phyloP scores from a whole-genome alignment of 2,797 vertebrate genomes.

The Phalanger gymnotis region DNA sequence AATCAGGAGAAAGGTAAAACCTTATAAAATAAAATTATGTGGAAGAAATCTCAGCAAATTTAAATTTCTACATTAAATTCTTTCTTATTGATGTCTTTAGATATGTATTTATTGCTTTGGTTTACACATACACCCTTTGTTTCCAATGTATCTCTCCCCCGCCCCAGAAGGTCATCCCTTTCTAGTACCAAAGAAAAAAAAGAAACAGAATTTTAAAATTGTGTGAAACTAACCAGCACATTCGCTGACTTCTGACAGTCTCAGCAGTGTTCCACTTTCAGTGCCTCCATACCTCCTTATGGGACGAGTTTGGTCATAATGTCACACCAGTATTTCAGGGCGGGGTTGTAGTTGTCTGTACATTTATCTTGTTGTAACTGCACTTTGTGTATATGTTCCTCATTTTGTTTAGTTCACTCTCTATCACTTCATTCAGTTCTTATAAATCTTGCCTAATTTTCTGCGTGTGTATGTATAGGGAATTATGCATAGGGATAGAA shows the following conservation, averaged over 20 bases:
- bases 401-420: background rate
- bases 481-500: background rate
- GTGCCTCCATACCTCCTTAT: no score
- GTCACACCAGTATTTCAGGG: background rate
- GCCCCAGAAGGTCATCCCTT: background rate
- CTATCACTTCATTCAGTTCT: background rate
- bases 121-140: background rate
- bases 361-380: background rate
- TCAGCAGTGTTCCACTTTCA: background rate
- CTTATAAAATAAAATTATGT: background rate
- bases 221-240: background rate
- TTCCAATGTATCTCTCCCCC: background rate
- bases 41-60: no score
- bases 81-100: background rate
- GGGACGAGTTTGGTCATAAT: background rate
- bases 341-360: background rate
- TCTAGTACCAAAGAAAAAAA: background rate
- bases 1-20: constrained; percentile 98
- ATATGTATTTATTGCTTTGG: background rate
- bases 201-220: background rate
- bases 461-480: background rate
- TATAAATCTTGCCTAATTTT: background rate
- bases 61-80: background rate
- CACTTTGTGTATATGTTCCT: background rate
- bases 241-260: background rate